Evolutionary conservation across 2,797 vertebrate genomes (phyloP).

Genomic region (Oreochromis grahami): DNA sequence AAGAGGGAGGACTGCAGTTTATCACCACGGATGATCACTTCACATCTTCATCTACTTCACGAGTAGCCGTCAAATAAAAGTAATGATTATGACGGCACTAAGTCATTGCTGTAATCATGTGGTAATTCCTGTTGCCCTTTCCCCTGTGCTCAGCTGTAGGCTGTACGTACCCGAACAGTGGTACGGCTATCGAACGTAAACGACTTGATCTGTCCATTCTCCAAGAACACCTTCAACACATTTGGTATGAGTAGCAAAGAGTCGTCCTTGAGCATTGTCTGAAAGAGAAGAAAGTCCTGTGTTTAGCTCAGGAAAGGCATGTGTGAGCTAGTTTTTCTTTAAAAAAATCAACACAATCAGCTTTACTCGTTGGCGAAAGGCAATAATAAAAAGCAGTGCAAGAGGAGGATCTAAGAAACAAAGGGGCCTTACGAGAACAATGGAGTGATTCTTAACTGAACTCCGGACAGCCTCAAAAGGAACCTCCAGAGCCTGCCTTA

Average conservation of each 20-base stretch:
- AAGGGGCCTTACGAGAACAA: neutral
- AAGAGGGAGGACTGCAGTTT: neutral
- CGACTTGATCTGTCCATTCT: constrained; percentile 99
- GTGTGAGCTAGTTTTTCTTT: neutral
- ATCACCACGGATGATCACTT: neutral
- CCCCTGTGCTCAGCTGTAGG: neutral
- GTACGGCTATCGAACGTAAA: constrained; percentile 98
- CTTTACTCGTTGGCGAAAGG: constrained; percentile 5
- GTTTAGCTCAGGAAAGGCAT: neutral
- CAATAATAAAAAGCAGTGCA: constrained; percentile 7
- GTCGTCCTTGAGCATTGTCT: constrained; percentile 98
- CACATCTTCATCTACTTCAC: neutral
- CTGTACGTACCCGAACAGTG: constrained; percentile 89
- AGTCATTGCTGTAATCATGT: neutral
- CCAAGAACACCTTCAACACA: constrained; percentile 97
- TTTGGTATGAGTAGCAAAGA: constrained; percentile 97
- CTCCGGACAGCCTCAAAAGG: neutral
- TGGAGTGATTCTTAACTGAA: constrained; percentile 2
- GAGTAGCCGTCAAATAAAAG: neutral
- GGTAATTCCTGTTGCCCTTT: neutral
- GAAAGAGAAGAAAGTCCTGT: constrained; percentile 32
- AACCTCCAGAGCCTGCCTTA: constrained; percentile 5
- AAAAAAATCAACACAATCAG: constrained; percentile 17
- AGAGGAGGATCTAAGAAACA: neutral
- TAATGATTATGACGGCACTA: neutral